A percentile compares a stretch with the other conserved stretches of the same genome.
phyloP scores from a whole-genome alignment of 1,140 invertebrate species.

The Sipha flava region DNA sequence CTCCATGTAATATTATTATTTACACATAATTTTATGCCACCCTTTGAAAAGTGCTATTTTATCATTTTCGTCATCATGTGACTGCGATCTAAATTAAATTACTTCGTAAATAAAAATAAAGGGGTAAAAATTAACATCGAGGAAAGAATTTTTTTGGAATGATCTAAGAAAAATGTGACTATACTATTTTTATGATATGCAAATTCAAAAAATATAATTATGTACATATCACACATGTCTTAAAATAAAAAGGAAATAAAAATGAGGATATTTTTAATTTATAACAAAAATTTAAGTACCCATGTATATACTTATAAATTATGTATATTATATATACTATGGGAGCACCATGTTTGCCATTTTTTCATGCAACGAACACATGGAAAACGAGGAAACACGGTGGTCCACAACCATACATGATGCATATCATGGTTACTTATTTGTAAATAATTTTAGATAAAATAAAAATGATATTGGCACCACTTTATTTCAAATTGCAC shows the following conservation, averaged over 20 bases:
- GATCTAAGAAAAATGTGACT: not conserved
- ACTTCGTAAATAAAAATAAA: not conserved
- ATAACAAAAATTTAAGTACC: too few relatives aligned
- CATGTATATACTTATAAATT: too few relatives aligned
- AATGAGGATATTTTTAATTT: not conserved
- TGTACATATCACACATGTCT: not conserved
- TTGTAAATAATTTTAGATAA: too few relatives aligned
- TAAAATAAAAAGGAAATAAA: not conserved
- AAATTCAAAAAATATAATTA: not conserved
- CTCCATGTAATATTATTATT: constrained; percentile 12
- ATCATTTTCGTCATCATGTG: not conserved
- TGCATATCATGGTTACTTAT: too few relatives aligned
- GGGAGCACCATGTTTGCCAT: too few relatives aligned
- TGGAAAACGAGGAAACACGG: too few relatives aligned
- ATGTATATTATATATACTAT: too few relatives aligned
- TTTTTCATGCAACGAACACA: too few relatives aligned
- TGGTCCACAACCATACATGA: too few relatives aligned
- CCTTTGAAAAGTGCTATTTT: constrained; percentile 8
- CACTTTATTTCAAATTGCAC: not conserved
- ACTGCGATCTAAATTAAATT: not conserved
- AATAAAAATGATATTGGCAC: not conserved
- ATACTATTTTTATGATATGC: not conserved
- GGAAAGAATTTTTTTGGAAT: not conserved
- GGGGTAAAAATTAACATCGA: too few relatives aligned
- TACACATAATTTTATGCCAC: constrained; percentile 11